Evolutionary conservation across 2,888 invertebrate genomes (phyloP), one percentile per base, ranked within the genome.

Genomic region (Cloeon dipterum): DNA sequence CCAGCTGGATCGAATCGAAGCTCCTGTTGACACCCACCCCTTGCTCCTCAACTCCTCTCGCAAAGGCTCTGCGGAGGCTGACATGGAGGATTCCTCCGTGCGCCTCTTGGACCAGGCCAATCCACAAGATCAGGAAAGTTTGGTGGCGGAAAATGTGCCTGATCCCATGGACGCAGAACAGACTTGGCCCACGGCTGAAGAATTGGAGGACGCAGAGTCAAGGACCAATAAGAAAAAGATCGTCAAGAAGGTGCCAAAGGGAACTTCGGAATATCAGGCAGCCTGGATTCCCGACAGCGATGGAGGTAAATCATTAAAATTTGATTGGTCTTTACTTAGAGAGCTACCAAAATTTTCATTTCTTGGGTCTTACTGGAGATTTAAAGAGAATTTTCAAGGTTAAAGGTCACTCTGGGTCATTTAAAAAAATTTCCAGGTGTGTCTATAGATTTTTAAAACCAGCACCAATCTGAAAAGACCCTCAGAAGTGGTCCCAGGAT

Each of bases 251-350:
- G 75, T 93, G 8, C 93, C 93, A 0, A 88, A 86, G 58, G 96
- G 96, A 20, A 93, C 88, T 59, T 94, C 94, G 3, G 85, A 83
- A 38, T 98, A 98, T 55, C 96, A 98, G 60, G 88, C 94, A 3
- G 82, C 89, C 34, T 86, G 85, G 85, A 78, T 85, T 40, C 76
- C 77, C 0, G 82, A 83, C 47, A 68, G 45, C 7, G 45, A 47
- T 36, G 45, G 46, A 11, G 44, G 39, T 39, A 21, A n/a, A n/a
- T n/a, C n/a, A n/a, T n/a, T n/a, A 21, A 21, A 8, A 8, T 8
- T 29, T n/a, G n/a, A 29, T 29, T 2, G 32, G 13, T 32, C 8
- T 32, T 10, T n/a, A 14, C 32, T 8, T 14, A n/a, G n/a, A n/a
- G n/a, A n/a, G n/a, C n/a, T n/a, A n/a, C 16, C 16, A 2, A 16